Base-by-base conservation (phyloP, 2,888 invertebrate genomes). In the Seladonia tumulorum region DNA sequence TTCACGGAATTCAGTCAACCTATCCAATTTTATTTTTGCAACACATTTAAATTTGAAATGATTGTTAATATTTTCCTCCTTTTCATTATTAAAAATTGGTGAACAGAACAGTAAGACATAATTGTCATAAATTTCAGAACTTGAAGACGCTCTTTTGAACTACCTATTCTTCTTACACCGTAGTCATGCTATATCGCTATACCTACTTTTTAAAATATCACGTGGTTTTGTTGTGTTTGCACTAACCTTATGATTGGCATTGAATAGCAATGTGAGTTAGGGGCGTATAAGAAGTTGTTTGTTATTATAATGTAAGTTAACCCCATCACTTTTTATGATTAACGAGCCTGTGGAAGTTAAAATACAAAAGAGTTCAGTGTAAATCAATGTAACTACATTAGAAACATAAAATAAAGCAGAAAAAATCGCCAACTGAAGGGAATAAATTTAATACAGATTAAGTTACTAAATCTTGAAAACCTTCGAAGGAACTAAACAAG, bases 291-390 rank as follows among this genome's bases (percentile, higher is more conserved):
- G 18, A 49, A 25, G 14, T 25, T 25, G 14, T 22, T 25, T 14
- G 25, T 25, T 60, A 60, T 25, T 60, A 5, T 60, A 25, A 25
- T 25, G 25, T 25, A 25, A 10, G 18, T 49, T 49, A 5, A 16
- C 25, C 12, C 12, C 25, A 60, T 12, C 25, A 60, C 12, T 57
- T 57, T 57, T 57, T 57, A 25, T 5, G 14, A n/a, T 60, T 5
- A 60, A 60, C 60, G 14, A 25, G 12, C 14, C 1, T 14, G 12
- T 60, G 25, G 60, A 0, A 25, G 14, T 25, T 60, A 60, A 25
- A 60, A 25, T 25, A 60, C 14, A 60, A 60, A 60, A 60, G 53
- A n/a, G 57, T 80, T 53, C 14, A 60, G 63, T 66, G 66, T 18
- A 66, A 66, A 66, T 66, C 18, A 16, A 66, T 66, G 16, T 18